A percentile compares a stretch with the other conserved stretches of the same genome.
Evolutionary conservation across 2,888 invertebrate species (phyloP).

Genomic region (Ashinkailepas kermadecensis): DNA sequence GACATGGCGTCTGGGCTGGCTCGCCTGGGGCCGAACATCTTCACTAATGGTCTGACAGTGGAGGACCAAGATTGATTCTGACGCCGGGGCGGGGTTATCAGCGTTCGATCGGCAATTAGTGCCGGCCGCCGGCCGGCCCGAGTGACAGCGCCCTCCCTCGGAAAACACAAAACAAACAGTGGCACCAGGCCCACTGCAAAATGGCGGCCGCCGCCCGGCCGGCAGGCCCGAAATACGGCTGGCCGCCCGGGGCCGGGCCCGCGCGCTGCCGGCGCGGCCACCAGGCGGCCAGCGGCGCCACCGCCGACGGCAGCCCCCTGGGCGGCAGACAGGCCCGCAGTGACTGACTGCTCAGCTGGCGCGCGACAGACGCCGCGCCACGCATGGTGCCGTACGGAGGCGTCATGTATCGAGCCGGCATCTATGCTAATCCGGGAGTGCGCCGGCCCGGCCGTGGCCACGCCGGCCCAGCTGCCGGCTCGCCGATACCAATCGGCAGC

Average conservation of each 20-base stretch:
- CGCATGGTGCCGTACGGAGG: too few relatives aligned
- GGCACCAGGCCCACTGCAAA: neutral
- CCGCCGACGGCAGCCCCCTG: too few relatives aligned
- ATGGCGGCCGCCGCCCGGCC: neutral
- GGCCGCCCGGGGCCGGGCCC: too few relatives aligned
- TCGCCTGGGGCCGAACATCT: neutral
- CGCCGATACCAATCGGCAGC: neutral
- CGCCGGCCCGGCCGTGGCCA: neutral
- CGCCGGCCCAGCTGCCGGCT: neutral
- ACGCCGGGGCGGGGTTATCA: neutral
- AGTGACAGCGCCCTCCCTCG: neutral
- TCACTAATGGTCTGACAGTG: neutral
- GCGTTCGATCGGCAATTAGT: neutral
- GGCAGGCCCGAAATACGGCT: too few relatives aligned
- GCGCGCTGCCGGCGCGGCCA: too few relatives aligned
- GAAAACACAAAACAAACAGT: slow-evolving; percentile 17
- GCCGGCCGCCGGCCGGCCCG: neutral
- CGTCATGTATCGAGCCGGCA: neutral
- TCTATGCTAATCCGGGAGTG: slow-evolving; percentile 2
- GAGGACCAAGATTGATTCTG: slow-evolving; percentile 12
- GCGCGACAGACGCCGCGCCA: too few relatives aligned
- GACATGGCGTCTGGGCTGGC: too few relatives aligned
- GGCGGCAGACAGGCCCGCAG: too few relatives aligned
- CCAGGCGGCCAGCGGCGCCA: too few relatives aligned
- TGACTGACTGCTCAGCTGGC: too few relatives aligned